Evolutionary conservation across 2,888 invertebrate genomes (phyloP), one percentile per base, ranked within the genome.

Genomic region (Neoaliturus tenellus): DNA sequence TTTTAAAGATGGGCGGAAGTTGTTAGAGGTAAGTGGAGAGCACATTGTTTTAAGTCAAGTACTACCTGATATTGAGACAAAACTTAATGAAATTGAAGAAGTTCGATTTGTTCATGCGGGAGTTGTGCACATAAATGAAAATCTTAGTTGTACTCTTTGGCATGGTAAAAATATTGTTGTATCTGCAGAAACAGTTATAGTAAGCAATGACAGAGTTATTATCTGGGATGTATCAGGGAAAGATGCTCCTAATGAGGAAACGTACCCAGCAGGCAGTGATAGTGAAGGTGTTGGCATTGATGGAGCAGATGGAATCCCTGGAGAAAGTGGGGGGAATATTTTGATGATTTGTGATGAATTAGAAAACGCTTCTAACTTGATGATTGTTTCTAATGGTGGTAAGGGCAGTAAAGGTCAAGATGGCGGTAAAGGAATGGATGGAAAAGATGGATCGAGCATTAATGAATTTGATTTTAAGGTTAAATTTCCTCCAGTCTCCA

Each of bases 281-380:
- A 17, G 62, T 35, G 84, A 87, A 55, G 87, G 88, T 25, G 44
- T 86, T 25, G 88, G 87, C 25, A 85, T 81, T 48, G 75, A 83
- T 80, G 89, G 89, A 44, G 39, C 41, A 69, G 87, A 88, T 85
- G 89, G 88, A 23, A 75, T 82, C 71, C 84, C 87, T 51, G 89
- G 89, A 12, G 87, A 88, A 85, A 89, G 88, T 85, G 89, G 89
- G 20, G 89, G 89, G 1, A 88, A 89, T 83, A 85, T 88, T 25
- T 78, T 84, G 14, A 83, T 89, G 75, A 25, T 87, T 33, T 82
- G 85, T 5, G 84, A 86, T 12, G 78, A 85, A 1, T 86, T 88
- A 62, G 84, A 85, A 62, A 86, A 87, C 84, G 82, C 85, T 1
- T 80, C 87, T 48, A 85, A 86, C 33, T 85, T 88, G 12, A 86